These are phyloP conservation scores for Meloidogyne exigua DNA, from an alignment of 1,140 invertebrate species.

Conservation along the genomic window DNA sequence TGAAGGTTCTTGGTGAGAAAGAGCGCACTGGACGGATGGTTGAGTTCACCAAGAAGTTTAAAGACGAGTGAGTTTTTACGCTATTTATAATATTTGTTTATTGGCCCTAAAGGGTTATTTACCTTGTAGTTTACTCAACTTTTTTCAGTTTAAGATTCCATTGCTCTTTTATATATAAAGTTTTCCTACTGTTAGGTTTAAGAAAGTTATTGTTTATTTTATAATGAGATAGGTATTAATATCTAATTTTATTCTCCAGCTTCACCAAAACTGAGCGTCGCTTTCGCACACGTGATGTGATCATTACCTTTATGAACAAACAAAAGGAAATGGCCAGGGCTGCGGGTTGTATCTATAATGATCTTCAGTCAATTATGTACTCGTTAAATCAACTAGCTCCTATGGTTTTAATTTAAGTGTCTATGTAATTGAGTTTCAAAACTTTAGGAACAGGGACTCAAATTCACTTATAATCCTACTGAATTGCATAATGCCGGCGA, in stretches of 20 bases:
- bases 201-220: too few species aligned
- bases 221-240: too few species aligned
- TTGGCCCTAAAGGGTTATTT: too few species aligned
- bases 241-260: not conserved
- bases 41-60: constrained; percentile 24
- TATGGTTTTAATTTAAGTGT: not conserved
- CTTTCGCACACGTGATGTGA: constrained; percentile 16
- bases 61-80: constrained; percentile 23
- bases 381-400: not conserved
- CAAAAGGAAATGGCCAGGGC: not conserved
- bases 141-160: too few species aligned
- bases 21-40: not conserved
- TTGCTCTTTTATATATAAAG: too few species aligned
- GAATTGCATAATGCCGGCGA: not conserved
- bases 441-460: not conserved
- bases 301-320: constrained; percentile 7
- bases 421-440: not conserved
- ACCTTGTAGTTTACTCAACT: not conserved
- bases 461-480: not conserved
- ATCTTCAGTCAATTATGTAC: constrained; percentile 33
- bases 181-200: too few species aligned
- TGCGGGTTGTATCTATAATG: constrained; percentile 20
- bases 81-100: too few species aligned
- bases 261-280: constrained; percentile 24
- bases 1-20: constrained; percentile 17